A percentile compares a stretch with the other conserved stretches of the same genome.
phyloP scores from a whole-genome alignment of 1,140 invertebrate genomes.

The Ruditapes philippinarum region DNA sequence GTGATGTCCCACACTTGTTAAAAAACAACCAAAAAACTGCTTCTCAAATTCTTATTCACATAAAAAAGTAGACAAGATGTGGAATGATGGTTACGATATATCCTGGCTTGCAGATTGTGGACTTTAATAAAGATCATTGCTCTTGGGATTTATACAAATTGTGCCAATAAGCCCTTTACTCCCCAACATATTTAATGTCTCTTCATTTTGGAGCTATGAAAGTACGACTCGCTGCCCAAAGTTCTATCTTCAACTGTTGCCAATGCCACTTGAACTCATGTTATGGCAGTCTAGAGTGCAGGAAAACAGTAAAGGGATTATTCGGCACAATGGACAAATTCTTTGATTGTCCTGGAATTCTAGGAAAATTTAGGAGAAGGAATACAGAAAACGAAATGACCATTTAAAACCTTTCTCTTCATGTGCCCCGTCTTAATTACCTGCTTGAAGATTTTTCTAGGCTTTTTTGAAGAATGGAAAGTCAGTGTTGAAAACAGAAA shows the following conservation, averaged over 20 bases:
- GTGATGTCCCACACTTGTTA: no score
- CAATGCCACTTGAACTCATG: slow-evolving; percentile 60
- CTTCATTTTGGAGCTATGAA: slow-evolving; percentile 44
- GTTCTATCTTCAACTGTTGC: slow-evolving; percentile 69
- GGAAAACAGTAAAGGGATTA: slow-evolving; percentile 69
- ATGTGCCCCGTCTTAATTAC: slow-evolving; percentile 52
- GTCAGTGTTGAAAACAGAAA: slow-evolving; percentile 9
- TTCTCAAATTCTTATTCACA: not conserved
- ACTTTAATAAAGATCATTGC: slow-evolving; percentile 65
- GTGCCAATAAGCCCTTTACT: slow-evolving; percentile 44
- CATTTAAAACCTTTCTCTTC: slow-evolving; percentile 36
- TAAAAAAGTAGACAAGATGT: slow-evolving; percentile 54
- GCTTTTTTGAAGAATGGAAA: slow-evolving; percentile 34
- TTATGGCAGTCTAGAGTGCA: slow-evolving; percentile 24
- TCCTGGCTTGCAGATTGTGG: slow-evolving; percentile 67
- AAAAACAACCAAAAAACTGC: slow-evolving; percentile 9
- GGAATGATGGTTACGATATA: slow-evolving; percentile 64
- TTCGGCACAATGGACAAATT: slow-evolving; percentile 66
- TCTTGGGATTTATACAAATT: slow-evolving; percentile 28
- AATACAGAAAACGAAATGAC: slow-evolving; percentile 52
- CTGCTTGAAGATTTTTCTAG: slow-evolving; percentile 49
- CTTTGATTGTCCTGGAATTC: slow-evolving; percentile 72
- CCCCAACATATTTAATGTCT: slow-evolving; percentile 50
- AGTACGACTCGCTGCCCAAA: slow-evolving; percentile 67
- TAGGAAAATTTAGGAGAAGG: not conserved